phyloP scores from a whole-genome alignment of 2,113 vertebrate species.

The Casuarius casuarius region DNA sequence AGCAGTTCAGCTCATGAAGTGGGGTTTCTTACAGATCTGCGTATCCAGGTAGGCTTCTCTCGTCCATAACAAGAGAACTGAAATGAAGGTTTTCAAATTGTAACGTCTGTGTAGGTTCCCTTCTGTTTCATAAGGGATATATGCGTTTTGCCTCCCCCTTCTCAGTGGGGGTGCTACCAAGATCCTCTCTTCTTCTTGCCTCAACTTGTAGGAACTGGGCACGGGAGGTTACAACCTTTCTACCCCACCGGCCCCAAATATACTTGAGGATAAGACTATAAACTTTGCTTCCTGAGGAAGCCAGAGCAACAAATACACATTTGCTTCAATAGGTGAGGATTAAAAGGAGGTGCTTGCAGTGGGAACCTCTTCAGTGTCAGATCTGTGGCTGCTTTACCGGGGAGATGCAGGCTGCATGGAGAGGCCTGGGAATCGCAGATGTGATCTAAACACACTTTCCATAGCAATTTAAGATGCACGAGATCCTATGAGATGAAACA shows the following conservation, averaged over 20 bases:
- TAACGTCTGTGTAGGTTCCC: neutral
- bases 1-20: neutral
- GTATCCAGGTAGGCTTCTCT: neutral
- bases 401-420: neutral
- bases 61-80: neutral
- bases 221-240: neutral
- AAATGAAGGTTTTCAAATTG: neutral
- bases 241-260: neutral
- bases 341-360: neutral
- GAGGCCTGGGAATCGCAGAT: neutral
- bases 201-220: neutral
- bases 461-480: neutral
- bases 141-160: neutral
- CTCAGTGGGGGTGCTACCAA: neutral
- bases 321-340: neutral
- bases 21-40: neutral
- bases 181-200: neutral
- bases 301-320: neutral
- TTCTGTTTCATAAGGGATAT: neutral
- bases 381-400: neutral
- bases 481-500: neutral
- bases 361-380: neutral
- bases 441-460: neutral
- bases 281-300: neutral
- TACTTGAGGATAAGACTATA: neutral